These are phyloP conservation scores for Trididemnum nubilum DNA, from an alignment of 23 tunicate genomes.

Conservation along the genomic window DNA sequence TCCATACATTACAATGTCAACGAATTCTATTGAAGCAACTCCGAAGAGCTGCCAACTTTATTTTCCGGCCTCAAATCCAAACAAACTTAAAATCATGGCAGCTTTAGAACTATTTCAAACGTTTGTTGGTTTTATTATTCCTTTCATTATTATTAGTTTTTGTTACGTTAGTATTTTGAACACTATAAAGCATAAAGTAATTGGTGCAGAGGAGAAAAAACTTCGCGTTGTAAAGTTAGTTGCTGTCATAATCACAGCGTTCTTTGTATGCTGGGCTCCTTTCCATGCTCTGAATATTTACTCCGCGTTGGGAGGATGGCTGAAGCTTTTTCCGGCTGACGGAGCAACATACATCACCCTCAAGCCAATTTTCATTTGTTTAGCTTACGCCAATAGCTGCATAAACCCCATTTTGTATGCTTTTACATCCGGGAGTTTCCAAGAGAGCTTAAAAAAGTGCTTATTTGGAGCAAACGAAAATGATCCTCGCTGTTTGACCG, in stretches of 20 bases:
- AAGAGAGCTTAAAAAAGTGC: slow-evolving; percentile 66
- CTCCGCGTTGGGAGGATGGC: slow-evolving; percentile 79
- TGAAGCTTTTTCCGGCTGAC: slow-evolving; percentile 20
- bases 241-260: slow-evolving; percentile 62
- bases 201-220: slow-evolving; percentile 49
- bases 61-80: background rate
- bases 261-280: slow-evolving; percentile 83
- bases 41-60: background rate
- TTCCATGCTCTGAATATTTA: slow-evolving; percentile 49
- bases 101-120: slow-evolving; percentile 36
- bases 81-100: slow-evolving; percentile 40
- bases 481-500: no score
- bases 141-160: slow-evolving; percentile 57
- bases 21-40: background rate
- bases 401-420: slow-evolving; percentile 83
- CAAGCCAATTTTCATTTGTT: slow-evolving; percentile 27
- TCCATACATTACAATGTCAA: background rate
- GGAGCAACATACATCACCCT: background rate
- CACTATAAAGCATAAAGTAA: slow-evolving; percentile 57
- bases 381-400: slow-evolving; percentile 87
- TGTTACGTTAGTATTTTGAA: slow-evolving; percentile 70
- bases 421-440: slow-evolving; percentile 70
- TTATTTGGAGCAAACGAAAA: slow-evolving; percentile 15
- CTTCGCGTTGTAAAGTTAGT: slow-evolving; percentile 67
- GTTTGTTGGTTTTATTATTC: slow-evolving; percentile 60